Evolutionary conservation across 2,797 vertebrate genomes (phyloP).

Genomic region (Dromococcyx pavoninus): DNA sequence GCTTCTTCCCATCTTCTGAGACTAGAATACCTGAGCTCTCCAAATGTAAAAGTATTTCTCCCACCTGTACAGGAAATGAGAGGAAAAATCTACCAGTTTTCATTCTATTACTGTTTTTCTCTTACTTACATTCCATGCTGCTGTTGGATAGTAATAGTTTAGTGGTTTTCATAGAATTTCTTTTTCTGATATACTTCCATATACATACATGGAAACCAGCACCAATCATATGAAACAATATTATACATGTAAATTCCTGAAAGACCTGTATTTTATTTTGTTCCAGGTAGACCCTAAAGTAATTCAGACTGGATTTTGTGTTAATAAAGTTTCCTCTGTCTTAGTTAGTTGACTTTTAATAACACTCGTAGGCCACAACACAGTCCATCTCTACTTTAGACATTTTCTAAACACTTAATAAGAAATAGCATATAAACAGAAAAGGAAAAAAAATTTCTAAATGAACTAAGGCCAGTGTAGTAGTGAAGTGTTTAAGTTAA

Average conservation of each 20-base stretch:
- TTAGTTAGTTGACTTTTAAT: background rate
- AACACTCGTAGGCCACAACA: background rate
- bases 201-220: background rate
- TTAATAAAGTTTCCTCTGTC: background rate
- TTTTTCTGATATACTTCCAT: fast-evolving
- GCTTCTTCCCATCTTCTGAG: background rate
- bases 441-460: background rate
- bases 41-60: background rate
- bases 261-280: background rate
- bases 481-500: background rate
- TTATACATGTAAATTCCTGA: background rate
- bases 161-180: background rate
- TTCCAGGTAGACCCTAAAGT: background rate
- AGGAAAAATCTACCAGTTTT: background rate
- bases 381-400: background rate
- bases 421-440: background rate
- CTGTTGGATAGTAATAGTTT: background rate
- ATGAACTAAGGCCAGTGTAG: background rate
- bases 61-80: background rate
- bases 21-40: background rate
- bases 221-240: background rate
- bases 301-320: background rate
- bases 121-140: background rate
- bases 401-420: background rate
- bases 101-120: background rate